Conservation (phyloP, 1,140 invertebrate species). For the Reticulitermes speratus region DNA sequence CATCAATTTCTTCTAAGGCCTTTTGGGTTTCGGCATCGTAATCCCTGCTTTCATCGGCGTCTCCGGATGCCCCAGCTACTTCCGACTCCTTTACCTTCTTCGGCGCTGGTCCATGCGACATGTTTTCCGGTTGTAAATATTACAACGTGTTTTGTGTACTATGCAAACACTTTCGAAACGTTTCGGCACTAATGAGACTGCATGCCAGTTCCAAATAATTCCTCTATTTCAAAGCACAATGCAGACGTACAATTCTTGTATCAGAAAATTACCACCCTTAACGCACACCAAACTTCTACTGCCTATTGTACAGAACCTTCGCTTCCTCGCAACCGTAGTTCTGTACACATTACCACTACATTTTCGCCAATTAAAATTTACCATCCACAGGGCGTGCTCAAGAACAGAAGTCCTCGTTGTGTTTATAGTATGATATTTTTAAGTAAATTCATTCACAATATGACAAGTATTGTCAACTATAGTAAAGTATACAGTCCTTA, state of each 20-base stretch:
- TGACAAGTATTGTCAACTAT: too few relatives aligned
- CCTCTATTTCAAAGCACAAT: not conserved
- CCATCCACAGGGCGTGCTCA: not conserved
- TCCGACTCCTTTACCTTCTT: constrained; percentile 45
- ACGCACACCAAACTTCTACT: not conserved
- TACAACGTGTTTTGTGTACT: not conserved
- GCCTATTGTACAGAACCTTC: not conserved
- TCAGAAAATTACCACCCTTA: not conserved
- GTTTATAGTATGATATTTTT: too few relatives aligned
- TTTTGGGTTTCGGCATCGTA: constrained; percentile 67
- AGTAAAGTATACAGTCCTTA: too few relatives aligned
- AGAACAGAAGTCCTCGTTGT: not conserved
- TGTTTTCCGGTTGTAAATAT: constrained; percentile 20
- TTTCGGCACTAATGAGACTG: not conserved
- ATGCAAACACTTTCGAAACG: not conserved
- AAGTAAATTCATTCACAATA: too few relatives aligned
- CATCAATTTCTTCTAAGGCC: constrained; percentile 75
- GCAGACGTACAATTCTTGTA: not conserved
- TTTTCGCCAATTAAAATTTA: not conserved
- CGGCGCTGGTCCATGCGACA: constrained; percentile 40
- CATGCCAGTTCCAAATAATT: not conserved
- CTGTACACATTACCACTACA: not conserved
- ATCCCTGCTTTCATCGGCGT: constrained; percentile 45
- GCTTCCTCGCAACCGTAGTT: not conserved
- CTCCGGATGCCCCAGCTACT: constrained; percentile 32